A percentile compares a stretch with the other conserved stretches of the same genome.
Conservation (phyloP, 1,140 invertebrate genomes). For the Heliconius eleuchia region DNA sequence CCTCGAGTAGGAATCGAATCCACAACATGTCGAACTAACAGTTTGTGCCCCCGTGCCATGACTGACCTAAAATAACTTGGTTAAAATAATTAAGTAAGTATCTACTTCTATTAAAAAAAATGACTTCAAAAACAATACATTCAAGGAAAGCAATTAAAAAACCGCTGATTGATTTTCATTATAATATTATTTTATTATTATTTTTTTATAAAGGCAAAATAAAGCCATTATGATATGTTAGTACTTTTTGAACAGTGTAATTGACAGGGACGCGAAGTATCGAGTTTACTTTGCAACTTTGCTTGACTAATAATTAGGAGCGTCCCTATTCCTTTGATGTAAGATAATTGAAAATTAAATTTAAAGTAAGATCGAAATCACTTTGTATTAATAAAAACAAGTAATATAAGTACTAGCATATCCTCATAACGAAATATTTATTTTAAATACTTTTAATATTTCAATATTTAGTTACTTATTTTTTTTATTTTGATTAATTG, state of each 20-base stretch:
- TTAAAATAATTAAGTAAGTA: too few species aligned
- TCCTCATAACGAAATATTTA: neutral
- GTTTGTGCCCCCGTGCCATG: too few species aligned
- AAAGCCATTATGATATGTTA: neutral
- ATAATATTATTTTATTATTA: neutral
- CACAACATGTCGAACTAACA: too few species aligned
- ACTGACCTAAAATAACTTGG: too few species aligned
- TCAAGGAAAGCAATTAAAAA: too few species aligned
- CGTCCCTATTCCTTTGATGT: conserved; percentile 20
- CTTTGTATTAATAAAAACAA: neutral
- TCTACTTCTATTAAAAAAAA: too few species aligned
- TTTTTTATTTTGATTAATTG: too few species aligned
- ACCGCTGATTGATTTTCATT: neutral
- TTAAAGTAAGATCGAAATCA: neutral
- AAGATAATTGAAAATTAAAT: conserved; percentile 13
- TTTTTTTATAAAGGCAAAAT: neutral
- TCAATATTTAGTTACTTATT: too few species aligned
- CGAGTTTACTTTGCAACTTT: conserved; percentile 27
- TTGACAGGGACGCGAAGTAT: conserved; percentile 7
- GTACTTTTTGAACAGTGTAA: conserved; percentile 13
- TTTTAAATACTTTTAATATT: too few species aligned
- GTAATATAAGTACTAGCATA: neutral
- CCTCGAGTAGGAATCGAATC: too few species aligned
- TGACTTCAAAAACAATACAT: too few species aligned
- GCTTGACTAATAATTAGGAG: conserved; percentile 26